These are phyloP conservation scores for Microplitis mediator DNA, from an alignment of 1,140 invertebrate genomes.

Conservation along the genomic window DNA sequence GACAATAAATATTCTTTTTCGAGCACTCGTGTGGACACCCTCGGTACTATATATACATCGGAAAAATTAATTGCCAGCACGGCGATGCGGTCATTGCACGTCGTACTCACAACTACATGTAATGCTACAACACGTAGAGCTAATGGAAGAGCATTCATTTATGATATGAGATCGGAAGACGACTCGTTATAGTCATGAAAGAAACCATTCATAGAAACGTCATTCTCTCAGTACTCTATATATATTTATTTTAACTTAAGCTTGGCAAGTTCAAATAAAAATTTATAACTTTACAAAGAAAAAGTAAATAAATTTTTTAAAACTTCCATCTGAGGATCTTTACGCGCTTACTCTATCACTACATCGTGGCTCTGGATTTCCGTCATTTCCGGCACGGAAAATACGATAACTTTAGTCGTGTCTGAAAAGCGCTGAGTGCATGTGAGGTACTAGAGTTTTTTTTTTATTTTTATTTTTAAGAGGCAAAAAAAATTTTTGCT, in stretches of 20 bases:
- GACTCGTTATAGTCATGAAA: slow-evolving; percentile 39
- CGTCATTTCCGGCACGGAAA: no score
- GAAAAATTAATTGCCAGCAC: slow-evolving; percentile 24
- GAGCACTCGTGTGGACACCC: slow-evolving; percentile 23
- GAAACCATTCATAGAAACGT: slow-evolving; percentile 38
- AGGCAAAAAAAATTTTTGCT: no score
- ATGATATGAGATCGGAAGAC: background rate
- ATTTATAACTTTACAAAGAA: no score
- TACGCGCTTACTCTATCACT: no score
- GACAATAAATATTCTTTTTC: slow-evolving; percentile 30
- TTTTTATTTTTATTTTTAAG: no score
- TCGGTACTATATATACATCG: background rate
- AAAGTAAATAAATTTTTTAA: no score
- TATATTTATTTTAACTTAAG: background rate
- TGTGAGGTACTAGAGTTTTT: no score
- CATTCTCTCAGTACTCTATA: background rate
- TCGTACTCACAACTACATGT: background rate
- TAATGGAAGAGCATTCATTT: background rate
- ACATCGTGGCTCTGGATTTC: no score
- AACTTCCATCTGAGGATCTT: no score
- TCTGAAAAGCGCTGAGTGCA: no score
- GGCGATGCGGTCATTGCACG: background rate
- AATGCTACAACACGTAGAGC: background rate
- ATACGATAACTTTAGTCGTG: no score
- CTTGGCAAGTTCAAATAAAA: no score